phyloP scores from a whole-genome alignment of 2,888 invertebrate genomes.

The Ctena decussata region DNA sequence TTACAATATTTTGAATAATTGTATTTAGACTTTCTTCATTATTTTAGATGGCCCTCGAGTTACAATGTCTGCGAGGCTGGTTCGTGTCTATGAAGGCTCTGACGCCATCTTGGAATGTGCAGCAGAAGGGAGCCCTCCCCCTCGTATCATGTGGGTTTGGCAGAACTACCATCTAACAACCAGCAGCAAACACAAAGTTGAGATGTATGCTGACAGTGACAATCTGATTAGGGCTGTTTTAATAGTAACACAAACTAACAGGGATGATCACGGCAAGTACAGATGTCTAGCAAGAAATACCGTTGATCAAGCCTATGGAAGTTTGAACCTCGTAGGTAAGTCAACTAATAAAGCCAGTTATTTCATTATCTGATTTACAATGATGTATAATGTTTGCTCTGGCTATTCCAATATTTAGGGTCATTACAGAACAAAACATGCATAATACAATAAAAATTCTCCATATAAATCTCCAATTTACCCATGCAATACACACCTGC shows the following conservation, averaged over 20 bases:
- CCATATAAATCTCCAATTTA: too few relatives aligned
- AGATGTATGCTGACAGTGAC: constrained; percentile 33
- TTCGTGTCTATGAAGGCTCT: constrained; percentile 16
- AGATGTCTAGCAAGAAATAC: constrained; percentile 42
- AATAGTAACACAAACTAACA: constrained; percentile 25
- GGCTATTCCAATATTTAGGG: neutral
- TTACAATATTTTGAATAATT: too few relatives aligned
- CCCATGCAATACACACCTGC: too few relatives aligned
- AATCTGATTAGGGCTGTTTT: constrained; percentile 25
- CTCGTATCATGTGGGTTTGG: constrained; percentile 38
- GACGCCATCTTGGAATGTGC: constrained; percentile 27
- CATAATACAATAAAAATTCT: too few relatives aligned
- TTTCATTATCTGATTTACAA: too few relatives aligned
- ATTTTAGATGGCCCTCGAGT: constrained; percentile 29
- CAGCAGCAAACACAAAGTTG: constrained; percentile 44
- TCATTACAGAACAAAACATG: neutral
- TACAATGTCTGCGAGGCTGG: neutral
- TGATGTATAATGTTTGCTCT: too few relatives aligned
- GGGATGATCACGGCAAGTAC: constrained; percentile 48
- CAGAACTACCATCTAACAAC: constrained; percentile 11
- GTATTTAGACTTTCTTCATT: too few relatives aligned
- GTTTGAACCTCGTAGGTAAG: too few relatives aligned
- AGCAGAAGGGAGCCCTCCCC: constrained; percentile 45
- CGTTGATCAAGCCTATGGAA: constrained; percentile 23
- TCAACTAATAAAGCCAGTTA: too few relatives aligned